Base-by-base conservation (phyloP, 2,888 invertebrate species). In the Petrolisthes manimaculis region DNA sequence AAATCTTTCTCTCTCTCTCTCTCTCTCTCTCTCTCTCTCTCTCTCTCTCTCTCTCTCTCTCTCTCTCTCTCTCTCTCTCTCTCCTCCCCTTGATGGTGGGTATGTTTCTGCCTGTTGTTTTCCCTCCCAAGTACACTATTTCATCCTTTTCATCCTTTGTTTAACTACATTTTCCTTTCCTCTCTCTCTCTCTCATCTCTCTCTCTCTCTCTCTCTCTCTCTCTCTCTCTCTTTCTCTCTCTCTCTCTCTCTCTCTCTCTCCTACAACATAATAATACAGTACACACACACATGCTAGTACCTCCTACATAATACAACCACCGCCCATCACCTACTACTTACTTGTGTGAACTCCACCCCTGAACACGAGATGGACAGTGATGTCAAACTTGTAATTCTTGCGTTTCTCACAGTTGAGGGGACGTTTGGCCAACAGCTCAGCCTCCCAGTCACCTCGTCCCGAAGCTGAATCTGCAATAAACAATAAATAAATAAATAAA, bases 301-400 rank as follows among this genome's bases (percentile, higher is more conserved):
- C 37, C 37, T 37, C n/a, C n/a, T n/a, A n/a, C n/a, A 37, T 37
- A 37, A 1, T 37, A 37, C 2, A 37, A 37, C 37, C 37, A 37
- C 18, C 1, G 3, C 8, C 21, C 75, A 21, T 9, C 9, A 14
- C 61, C 8, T 69, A 6, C 21, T 12, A 93, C 95, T 94, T 92
- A 96, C 96, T 95, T 96, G 93, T 96, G 96, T 51, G 96, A 96
- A 96, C 92, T 96, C 96, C 91, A 96, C 96, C 90, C 97, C 97
- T 92, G 96, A 96, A 93, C 98, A 98, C 91, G 97, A 97, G 90
- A 97, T 96, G 71, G 98, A n/a, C 98, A 86, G 97, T 96, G 93
- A 98, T 97, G 94, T 97, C 97, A 93, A 99, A 98, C 94, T 97
- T 97, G 95, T 98, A 98, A 93, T 97, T 97, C 92, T 97, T 96